Percentiles rank a stretch among this genome's conserved stretches.
These are phyloP conservation scores for Gnathochromis pfefferi DNA, from an alignment of 2,113 vertebrate genomes.

Conservation along the genomic window DNA sequence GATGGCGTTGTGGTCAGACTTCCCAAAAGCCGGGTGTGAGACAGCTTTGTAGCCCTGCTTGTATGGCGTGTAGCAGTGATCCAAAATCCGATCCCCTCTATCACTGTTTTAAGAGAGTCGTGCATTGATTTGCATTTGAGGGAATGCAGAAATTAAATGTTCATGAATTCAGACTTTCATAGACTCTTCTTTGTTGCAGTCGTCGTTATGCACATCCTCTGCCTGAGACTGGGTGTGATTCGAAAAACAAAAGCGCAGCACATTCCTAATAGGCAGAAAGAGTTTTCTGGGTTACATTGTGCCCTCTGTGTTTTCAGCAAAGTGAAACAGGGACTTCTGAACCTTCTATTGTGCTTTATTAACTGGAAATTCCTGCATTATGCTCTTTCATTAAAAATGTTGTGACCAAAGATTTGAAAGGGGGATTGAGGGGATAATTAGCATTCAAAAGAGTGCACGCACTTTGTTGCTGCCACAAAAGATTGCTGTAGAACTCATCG, in stretches of 20 bases:
- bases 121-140: background rate
- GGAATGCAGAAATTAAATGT: slow-evolving; percentile 10
- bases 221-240: background rate
- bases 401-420: background rate
- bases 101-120: background rate
- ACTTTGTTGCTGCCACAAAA: background rate
- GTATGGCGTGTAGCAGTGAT: too few species aligned
- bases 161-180: slow-evolving; percentile 30
- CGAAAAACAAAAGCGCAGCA: slow-evolving; percentile 20
- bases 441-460: background rate
- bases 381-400: slow-evolving; percentile 29
- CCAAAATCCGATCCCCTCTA: too few species aligned
- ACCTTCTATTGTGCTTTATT: background rate
- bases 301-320: slow-evolving; percentile 5
- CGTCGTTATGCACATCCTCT: background rate
- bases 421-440: background rate
- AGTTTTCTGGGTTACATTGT: slow-evolving; percentile 33
- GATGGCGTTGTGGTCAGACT: too few species aligned
- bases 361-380: slow-evolving; percentile 12
- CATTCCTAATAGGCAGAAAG: slow-evolving; percentile 8
- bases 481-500: background rate
- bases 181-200: background rate
- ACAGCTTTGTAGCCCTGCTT: too few species aligned
- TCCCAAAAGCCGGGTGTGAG: too few species aligned
- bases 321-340: background rate